Evolutionary conservation across 2,113 vertebrate species (phyloP), one percentile per base, ranked within the genome.

Genomic region (Pholis gunnellus): DNA sequence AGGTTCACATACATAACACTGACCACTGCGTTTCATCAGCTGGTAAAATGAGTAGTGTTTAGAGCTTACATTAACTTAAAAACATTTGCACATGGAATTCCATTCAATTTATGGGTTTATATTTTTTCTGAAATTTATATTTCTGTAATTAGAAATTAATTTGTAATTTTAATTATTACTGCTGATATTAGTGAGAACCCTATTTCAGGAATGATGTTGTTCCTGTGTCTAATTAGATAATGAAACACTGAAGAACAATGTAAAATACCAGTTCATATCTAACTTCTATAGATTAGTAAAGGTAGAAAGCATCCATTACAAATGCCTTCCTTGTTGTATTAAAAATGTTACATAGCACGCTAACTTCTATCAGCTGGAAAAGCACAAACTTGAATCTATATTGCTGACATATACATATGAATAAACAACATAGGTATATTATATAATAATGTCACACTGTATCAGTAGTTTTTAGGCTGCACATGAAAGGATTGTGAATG

Each of bases 91-190:
- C 46, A 44, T 63, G 44, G 56, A 68, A 29, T 83, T 46, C 68
- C 69, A n/a, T 52, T 80, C 72, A 70, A 40, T 70, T 36, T 75
- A 34, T 78, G 40, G 18, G 5, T 80, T 65, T 25, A 8, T 61
- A 1, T 11, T 25, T 61, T 63, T 13, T 9, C 54, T 50, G 13
- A n/a, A 31, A 68, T 13, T 5, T 18, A 11, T 6, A 14, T n/a
- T 17, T 18, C 10, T 60, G 17, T 38, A 74, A 74, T 42, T 46
- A 9, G 0, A 31, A 22, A 69, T 38, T 0, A 38, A 29, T 9
- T 42, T 72, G 34, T 4, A 34, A 34, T 34, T 34, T 34, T 34
- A 6, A 34, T 34, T 5, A 34, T 6, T 34, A 34, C 9, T 46
- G 14, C 10, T 76, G 48, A 31, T 17, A 13, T 74, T 59, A 2